Conservation (phyloP, 1,140 invertebrate genomes). For the Pachypeltis micranthus region DNA sequence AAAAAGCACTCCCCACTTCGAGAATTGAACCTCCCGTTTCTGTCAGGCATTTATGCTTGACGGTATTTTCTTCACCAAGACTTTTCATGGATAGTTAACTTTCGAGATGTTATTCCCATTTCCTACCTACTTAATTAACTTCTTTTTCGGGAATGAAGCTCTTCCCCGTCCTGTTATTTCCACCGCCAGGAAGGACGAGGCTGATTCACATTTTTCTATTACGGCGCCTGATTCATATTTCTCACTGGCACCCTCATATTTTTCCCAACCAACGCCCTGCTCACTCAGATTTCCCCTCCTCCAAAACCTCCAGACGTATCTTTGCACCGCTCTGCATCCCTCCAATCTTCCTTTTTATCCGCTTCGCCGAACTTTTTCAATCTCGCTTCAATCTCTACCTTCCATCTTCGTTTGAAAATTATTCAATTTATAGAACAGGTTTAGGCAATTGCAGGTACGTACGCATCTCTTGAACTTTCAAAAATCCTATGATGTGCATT, state of each 20-base stretch:
- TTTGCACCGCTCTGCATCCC: not conserved
- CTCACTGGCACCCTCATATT: too few species aligned
- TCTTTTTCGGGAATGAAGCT: not conserved
- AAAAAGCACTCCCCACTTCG: not conserved
- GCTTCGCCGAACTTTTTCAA: too few species aligned
- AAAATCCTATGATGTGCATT: too few species aligned
- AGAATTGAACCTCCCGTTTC: not conserved
- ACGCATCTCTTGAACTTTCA: too few species aligned
- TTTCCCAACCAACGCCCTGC: too few species aligned
- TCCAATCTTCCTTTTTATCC: too few species aligned
- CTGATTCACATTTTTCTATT: not conserved
- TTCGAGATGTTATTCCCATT: not conserved
- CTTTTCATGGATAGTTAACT: not conserved
- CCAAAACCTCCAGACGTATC: not conserved
- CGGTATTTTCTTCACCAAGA: not conserved
- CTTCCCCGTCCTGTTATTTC: not conserved
- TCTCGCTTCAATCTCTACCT: too few species aligned
- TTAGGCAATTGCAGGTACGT: too few species aligned
- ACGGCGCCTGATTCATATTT: not conserved
- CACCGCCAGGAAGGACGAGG: not conserved
- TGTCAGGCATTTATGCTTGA: not conserved
- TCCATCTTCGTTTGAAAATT: too few species aligned
- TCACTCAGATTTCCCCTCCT: not conserved
- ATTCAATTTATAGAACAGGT: too few species aligned
- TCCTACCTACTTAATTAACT: conserved; percentile 7